These are phyloP conservation scores for Aethina tumida DNA, from an alignment of 1,140 invertebrate genomes.

Conservation along the genomic window DNA sequence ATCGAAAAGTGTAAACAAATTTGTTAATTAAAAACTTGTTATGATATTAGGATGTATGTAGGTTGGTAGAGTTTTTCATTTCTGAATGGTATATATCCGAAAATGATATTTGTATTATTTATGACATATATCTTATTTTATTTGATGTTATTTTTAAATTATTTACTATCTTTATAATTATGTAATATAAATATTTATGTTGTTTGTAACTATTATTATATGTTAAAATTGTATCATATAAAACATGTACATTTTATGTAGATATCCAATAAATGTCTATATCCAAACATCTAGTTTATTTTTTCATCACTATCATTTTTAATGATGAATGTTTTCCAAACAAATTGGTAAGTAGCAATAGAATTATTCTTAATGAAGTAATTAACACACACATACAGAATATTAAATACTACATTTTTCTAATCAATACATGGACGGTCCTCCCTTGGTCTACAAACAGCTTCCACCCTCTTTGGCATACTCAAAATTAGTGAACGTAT, in stretches of 20 bases:
- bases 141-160: conserved; percentile 9
- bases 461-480: too few relatives aligned
- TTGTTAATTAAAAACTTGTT: not conserved
- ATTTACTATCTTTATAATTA: conserved; percentile 10
- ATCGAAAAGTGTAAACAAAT: not conserved
- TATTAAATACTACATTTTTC: too few relatives aligned
- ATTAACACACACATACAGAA: too few relatives aligned
- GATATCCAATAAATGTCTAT: conserved; percentile 7
- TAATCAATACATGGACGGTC: too few relatives aligned
- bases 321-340: too few relatives aligned
- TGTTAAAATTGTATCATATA: conserved; percentile 10
- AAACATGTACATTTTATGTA: conserved; percentile 13
- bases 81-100: not conserved
- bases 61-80: not conserved
- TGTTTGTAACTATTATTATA: conserved; percentile 10
- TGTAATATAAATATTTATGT: conserved; percentile 15
- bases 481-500: too few relatives aligned
- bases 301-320: too few relatives aligned
- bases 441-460: too few relatives aligned
- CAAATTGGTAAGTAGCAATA: too few relatives aligned
- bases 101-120: not conserved
- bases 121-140: conserved; percentile 2
- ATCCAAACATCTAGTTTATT: not conserved
- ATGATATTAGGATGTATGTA: not conserved
- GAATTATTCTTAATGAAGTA: too few relatives aligned